phyloP scores from a whole-genome alignment of 2,888 invertebrate species.

The Dasypogon diadema region DNA sequence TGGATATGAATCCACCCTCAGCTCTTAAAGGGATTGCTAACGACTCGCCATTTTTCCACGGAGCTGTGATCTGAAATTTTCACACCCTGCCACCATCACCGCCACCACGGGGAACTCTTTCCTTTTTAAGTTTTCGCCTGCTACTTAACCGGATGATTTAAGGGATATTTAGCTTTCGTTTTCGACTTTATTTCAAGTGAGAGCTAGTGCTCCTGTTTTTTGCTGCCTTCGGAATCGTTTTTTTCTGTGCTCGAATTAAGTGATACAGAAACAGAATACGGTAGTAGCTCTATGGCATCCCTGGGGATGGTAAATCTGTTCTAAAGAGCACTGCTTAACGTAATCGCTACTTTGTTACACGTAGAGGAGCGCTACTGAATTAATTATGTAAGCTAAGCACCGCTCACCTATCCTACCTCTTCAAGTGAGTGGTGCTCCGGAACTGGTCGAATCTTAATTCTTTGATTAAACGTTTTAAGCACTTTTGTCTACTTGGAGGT shows the following conservation, averaged over 20 bases:
- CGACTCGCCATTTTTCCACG: conserved; percentile 31
- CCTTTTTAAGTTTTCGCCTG: conserved; percentile 6
- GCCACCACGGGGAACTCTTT: neutral
- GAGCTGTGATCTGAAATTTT: conserved; percentile 8
- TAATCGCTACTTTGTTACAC: conserved; percentile 45
- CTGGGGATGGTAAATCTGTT: conserved; percentile 26
- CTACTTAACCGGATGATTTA: conserved; percentile 44
- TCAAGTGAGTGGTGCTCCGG: neutral
- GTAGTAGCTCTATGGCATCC: neutral
- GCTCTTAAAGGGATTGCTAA: conserved; percentile 17
- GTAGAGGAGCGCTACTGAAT: conserved; percentile 39
- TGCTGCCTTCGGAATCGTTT: neutral
- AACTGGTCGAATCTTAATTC: conserved; percentile 3
- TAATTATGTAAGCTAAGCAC: conserved; percentile 36
- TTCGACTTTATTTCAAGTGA: conserved; percentile 40
- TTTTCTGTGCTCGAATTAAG: neutral
- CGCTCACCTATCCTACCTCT: neutral
- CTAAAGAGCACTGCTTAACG: conserved; percentile 34
- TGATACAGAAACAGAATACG: neutral
- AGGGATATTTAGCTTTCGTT: conserved; percentile 36
- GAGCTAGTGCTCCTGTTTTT: no score
- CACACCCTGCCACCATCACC: neutral
- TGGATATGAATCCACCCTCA: conserved; percentile 1
- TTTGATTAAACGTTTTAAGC: neutral
- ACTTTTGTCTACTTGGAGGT: neutral